phyloP scores from a whole-genome alignment of 1,140 invertebrate genomes.

The Drosophila ambigua region DNA sequence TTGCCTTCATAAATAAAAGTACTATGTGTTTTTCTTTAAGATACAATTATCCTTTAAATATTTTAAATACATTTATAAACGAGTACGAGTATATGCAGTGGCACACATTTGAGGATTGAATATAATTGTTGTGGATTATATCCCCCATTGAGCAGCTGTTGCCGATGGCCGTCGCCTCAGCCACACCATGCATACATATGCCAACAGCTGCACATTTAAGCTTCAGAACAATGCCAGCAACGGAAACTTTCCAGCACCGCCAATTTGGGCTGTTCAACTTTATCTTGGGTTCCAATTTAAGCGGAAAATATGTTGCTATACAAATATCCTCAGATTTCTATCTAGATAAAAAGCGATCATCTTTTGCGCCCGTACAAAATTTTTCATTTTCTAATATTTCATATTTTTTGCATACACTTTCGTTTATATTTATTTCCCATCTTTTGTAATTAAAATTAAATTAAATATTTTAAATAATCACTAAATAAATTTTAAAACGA shows the following conservation, averaged over 20 bases:
- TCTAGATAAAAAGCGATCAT: not conserved
- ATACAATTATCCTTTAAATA: not conserved
- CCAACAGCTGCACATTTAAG: constrained; percentile 31
- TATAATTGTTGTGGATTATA: constrained; percentile 1
- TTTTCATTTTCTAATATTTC: no score
- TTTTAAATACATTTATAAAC: no score
- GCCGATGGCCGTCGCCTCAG: constrained; percentile 19
- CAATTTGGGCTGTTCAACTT: constrained; percentile 41
- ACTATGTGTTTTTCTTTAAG: not conserved
- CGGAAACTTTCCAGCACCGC: constrained; percentile 24
- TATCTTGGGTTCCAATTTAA: constrained; percentile 22
- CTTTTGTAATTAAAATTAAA: no score
- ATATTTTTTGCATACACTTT: no score
- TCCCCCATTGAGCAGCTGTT: constrained; percentile 7
- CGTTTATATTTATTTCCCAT: no score
- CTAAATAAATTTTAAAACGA: no score
- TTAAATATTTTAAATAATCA: not conserved
- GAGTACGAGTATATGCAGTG: not conserved
- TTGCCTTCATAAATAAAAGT: constrained; percentile 9
- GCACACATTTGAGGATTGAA: not conserved
- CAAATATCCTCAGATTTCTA: no score
- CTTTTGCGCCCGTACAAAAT: not conserved
- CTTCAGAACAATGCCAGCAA: constrained; percentile 29
- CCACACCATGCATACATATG: constrained; percentile 9
- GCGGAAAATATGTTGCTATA: constrained; percentile 8